phyloP scores from a whole-genome alignment of 2,888 invertebrate species.

The Saturnia japonica region DNA sequence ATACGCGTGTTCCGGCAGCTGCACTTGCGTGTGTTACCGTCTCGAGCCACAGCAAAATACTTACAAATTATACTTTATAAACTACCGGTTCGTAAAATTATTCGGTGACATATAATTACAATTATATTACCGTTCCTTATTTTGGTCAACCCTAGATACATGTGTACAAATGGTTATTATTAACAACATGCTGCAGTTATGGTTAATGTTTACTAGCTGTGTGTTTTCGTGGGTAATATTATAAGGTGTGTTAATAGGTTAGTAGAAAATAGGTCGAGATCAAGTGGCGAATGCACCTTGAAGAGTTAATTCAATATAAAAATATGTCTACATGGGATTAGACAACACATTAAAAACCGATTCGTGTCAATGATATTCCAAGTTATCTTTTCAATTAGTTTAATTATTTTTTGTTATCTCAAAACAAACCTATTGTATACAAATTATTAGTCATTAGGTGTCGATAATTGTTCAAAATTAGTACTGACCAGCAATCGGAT shows the following conservation, averaged over 20 bases:
- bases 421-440: too few species aligned
- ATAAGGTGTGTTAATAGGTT: conserved; percentile 9
- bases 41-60: too few species aligned
- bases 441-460: too few species aligned
- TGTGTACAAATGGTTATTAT: not conserved
- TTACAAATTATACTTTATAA: too few species aligned
- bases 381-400: too few species aligned
- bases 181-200: not conserved
- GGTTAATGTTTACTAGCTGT: not conserved
- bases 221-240: conserved; percentile 1
- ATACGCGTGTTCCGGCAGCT: too few species aligned
- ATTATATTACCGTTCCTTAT: not conserved
- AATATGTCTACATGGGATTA: not conserved
- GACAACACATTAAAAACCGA: not conserved
- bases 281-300: not conserved
- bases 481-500: too few species aligned
- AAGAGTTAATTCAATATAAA: not conserved
- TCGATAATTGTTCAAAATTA: too few species aligned
- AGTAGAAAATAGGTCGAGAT: conserved; percentile 1
- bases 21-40: too few species aligned
- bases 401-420: too few species aligned
- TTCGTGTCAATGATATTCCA: not conserved
- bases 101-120: too few species aligned
- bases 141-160: conserved; percentile 1
- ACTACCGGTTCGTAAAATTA: too few species aligned